Conservation (phyloP, 1,140 invertebrate genomes). For the Panonychus citri region DNA sequence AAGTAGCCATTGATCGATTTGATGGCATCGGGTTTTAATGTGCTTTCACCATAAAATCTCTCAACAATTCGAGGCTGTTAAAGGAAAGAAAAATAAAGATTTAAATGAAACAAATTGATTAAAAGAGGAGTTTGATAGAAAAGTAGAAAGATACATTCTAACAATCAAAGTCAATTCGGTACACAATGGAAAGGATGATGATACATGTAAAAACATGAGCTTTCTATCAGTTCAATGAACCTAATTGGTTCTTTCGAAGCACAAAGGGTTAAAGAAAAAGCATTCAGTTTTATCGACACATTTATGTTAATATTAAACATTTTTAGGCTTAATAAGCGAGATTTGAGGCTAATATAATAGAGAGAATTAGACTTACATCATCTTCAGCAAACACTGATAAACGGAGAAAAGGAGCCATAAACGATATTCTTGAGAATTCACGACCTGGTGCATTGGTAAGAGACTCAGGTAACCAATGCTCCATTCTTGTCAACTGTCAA, state of each 20-base stretch:
- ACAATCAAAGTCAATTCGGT: too few relatives aligned
- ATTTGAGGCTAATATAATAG: too few relatives aligned
- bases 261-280: too few relatives aligned
- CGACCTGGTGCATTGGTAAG: conserved; percentile 41
- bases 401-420: conserved; percentile 64
- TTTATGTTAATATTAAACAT: too few relatives aligned
- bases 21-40: conserved; percentile 19
- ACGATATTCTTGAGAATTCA: conserved; percentile 58
- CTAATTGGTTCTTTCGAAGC: too few relatives aligned
- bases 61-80: conserved; percentile 23
- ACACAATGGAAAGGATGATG: background rate
- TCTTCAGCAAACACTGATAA: conserved; percentile 81
- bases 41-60: conserved; percentile 22
- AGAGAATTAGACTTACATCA: conserved; percentile 35
- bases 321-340: too few relatives aligned
- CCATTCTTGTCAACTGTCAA: conserved; percentile 28
- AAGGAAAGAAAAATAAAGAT: conserved; percentile 13
- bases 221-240: too few relatives aligned
- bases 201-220: background rate
- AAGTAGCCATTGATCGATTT: conserved; percentile 20
- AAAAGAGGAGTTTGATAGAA: background rate
- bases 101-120: conserved; percentile 2
- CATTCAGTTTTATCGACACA: too few relatives aligned
- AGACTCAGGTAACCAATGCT: conserved; percentile 47
- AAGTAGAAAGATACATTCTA: too few relatives aligned